Evolutionary conservation across 1,140 invertebrate genomes (phyloP).

Genomic region (Augochlora pura): DNA sequence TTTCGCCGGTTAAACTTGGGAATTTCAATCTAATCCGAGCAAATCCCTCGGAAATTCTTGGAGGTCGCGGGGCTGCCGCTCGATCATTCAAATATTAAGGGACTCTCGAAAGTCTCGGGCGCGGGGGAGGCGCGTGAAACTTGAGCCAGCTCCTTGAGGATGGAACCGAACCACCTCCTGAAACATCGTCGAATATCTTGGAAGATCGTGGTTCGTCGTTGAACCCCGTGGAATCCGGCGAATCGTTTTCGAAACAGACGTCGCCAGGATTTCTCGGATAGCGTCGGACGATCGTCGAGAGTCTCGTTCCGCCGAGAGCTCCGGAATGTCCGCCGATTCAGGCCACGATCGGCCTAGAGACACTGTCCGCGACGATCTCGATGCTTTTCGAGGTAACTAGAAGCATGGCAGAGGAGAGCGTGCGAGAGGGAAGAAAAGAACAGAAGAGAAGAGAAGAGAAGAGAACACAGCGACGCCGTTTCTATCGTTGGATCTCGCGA

Average conservation of each 20-base stretch:
- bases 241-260: constrained; percentile 29
- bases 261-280: constrained; percentile 10
- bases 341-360: constrained; percentile 40
- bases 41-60: too few relatives aligned
- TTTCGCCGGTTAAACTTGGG: too few relatives aligned
- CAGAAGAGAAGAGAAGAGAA: too few relatives aligned
- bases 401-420: neutral
- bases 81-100: constrained; percentile 1
- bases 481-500: constrained; percentile 52
- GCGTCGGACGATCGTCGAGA: constrained; percentile 35
- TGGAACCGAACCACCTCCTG: too few relatives aligned
- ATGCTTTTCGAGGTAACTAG: constrained; percentile 23
- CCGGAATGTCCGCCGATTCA: constrained; percentile 48
- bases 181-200: too few relatives aligned
- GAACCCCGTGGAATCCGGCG: neutral
- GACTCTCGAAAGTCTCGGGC: too few relatives aligned
- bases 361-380: constrained; percentile 31
- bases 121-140: too few relatives aligned
- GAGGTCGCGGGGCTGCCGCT: too few relatives aligned
- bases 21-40: too few relatives aligned
- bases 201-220: too few relatives aligned
- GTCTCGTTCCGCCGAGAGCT: constrained; percentile 29
- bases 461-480: constrained; percentile 37
- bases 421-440: neutral
- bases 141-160: too few relatives aligned